Conservation (phyloP, 2,797 vertebrate genomes). For the Heliangelus exortis region DNA sequence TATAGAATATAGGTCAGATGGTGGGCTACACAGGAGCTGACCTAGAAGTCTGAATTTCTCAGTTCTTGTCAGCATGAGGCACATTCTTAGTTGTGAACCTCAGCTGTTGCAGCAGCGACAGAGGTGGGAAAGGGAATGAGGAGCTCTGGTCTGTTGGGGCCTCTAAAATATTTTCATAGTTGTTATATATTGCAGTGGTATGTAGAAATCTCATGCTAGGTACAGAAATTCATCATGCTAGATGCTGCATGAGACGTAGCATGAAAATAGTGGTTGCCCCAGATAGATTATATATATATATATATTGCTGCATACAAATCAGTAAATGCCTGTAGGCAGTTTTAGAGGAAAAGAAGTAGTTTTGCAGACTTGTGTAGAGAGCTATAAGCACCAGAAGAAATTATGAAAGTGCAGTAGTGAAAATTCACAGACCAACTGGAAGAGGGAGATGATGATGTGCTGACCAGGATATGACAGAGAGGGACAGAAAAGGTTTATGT, state of each 20-base stretch:
- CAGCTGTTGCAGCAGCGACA: neutral
- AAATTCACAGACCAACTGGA: neutral
- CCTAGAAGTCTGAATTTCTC: neutral
- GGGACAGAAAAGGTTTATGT: neutral
- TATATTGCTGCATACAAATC: neutral
- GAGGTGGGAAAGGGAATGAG: neutral
- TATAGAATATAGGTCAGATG: fast-evolving
- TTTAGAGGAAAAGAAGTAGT: neutral
- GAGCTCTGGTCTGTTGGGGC: neutral
- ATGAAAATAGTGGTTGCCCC: neutral
- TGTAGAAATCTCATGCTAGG: neutral
- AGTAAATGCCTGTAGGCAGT: neutral
- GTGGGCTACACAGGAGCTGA: neutral
- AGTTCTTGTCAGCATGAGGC: too few species aligned
- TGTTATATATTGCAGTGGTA: neutral
- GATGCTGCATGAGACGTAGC: neutral
- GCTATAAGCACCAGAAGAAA: neutral
- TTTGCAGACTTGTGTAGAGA: too few species aligned
- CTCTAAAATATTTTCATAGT: neutral
- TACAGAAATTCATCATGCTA: neutral
- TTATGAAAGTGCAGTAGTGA: neutral
- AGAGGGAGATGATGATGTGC: neutral
- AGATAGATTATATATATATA: neutral
- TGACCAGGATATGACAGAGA: fast-evolving
- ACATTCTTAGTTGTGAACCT: neutral